Evolutionary conservation across 2,888 invertebrate genomes (phyloP).

Genomic region (Cephus nigrinus): DNA sequence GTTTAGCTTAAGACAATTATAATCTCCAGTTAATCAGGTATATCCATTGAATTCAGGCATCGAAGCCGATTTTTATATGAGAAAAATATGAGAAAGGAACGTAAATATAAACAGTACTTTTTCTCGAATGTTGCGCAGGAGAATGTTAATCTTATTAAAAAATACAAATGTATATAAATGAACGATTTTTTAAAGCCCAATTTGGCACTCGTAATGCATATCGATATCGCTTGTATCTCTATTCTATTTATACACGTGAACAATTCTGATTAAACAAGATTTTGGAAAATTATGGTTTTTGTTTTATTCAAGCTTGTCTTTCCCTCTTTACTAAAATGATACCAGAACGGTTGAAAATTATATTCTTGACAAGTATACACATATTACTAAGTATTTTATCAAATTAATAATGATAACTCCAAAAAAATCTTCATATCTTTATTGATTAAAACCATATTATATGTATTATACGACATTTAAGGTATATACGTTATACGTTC

Average conservation of each 20-base stretch:
- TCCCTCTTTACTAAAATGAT: background rate
- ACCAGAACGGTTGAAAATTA: background rate
- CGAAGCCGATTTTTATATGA: background rate
- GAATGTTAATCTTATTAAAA: background rate
- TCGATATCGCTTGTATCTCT: slow-evolving; percentile 60
- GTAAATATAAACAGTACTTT: background rate
- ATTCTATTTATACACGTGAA: slow-evolving; percentile 62
- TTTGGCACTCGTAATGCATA: slow-evolving; percentile 37
- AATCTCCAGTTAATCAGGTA: background rate
- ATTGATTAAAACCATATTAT: background rate
- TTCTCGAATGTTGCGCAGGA: background rate
- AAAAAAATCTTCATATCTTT: no score
- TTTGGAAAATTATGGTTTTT: slow-evolving; percentile 7
- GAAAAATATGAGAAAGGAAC: background rate
- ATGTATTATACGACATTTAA: no score
- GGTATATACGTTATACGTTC: no score
- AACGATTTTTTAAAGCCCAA: slow-evolving; percentile 14
- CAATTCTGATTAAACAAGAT: slow-evolving; percentile 56
- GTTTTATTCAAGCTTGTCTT: slow-evolving; percentile 2
- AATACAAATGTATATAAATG: slow-evolving; percentile 43
- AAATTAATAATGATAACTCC: no score
- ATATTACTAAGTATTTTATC: background rate
- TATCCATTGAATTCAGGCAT: background rate
- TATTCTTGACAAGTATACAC: background rate
- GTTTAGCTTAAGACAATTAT: background rate